Evolutionary conservation across 1,140 invertebrate genomes (phyloP).

Genomic region (Drosophila pseudoobscura): DNA sequence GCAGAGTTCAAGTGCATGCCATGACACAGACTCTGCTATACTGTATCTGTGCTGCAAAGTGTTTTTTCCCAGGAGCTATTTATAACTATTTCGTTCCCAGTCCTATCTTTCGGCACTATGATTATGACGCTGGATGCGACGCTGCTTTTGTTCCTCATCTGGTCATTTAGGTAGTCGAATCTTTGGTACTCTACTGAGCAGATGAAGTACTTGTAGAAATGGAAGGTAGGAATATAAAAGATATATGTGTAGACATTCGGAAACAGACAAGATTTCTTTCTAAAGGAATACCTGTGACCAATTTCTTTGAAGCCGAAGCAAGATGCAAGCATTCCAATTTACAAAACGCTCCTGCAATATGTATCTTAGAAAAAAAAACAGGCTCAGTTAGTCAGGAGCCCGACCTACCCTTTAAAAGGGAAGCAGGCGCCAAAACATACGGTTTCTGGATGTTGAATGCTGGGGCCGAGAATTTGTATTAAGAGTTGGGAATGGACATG

Average conservation of each 20-base stretch:
- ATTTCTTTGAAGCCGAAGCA: too few relatives aligned
- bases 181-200: too few relatives aligned
- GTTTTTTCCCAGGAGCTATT: constrained; percentile 82
- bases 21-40: constrained; percentile 46
- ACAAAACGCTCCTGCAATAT: too few relatives aligned
- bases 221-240: neutral
- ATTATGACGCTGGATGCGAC: constrained; percentile 43
- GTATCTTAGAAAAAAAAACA: too few relatives aligned
- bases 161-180: neutral
- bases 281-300: neutral
- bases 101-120: constrained; percentile 28
- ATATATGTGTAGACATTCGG: too few relatives aligned
- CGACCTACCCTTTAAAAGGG: constrained; percentile 14
- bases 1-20: constrained; percentile 75
- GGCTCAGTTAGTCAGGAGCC: neutral
- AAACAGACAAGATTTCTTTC: too few relatives aligned
- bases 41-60: constrained; percentile 58
- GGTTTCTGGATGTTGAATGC: constrained; percentile 15
- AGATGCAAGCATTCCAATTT: too few relatives aligned
- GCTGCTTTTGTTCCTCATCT: constrained; percentile 1
- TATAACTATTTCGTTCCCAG: constrained; percentile 49
- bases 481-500: constrained; percentile 24
- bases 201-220: too few relatives aligned
- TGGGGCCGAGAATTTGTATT: constrained; percentile 26
- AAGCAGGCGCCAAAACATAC: constrained; percentile 44